These are phyloP conservation scores for Drosophila atroscutellata DNA, from an alignment of 2,888 invertebrate genomes.

Conservation along the genomic window DNA sequence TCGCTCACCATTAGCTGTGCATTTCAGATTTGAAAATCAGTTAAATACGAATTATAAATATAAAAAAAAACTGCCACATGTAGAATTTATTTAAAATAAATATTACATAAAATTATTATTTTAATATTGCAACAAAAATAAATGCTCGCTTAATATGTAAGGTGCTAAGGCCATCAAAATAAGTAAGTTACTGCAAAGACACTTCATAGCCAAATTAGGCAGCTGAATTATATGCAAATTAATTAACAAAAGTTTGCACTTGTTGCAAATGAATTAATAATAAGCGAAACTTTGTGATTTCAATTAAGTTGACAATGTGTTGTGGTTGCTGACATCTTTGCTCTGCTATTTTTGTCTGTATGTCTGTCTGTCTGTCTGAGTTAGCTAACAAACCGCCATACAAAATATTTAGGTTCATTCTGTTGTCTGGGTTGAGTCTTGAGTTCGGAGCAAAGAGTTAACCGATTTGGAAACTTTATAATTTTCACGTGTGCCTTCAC, in stretches of 20 bases:
- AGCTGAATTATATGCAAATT: background rate
- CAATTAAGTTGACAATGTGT: background rate
- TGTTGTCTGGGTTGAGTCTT: background rate
- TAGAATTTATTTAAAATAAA: background rate
- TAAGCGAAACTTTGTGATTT: background rate
- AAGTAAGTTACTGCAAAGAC: background rate
- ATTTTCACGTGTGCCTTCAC: slow-evolving; percentile 39
- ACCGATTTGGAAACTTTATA: slow-evolving; percentile 20
- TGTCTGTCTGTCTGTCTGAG: background rate
- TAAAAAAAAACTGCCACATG: background rate
- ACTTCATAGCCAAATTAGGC: background rate
- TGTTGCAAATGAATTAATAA: background rate
- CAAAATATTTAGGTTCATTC: background rate
- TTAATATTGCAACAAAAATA: background rate
- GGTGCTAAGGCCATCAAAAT: background rate
- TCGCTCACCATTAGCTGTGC: background rate
- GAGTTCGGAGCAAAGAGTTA: slow-evolving; percentile 8
- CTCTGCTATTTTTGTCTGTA: background rate
- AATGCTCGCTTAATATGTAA: background rate
- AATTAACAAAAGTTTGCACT: background rate
- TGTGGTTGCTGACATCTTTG: background rate
- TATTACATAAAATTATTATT: background rate
- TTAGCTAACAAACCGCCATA: background rate
- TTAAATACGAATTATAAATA: background rate
- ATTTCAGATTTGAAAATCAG: background rate